Percentiles rank a stretch among this genome's conserved stretches.
Evolutionary conservation across 1,140 invertebrate genomes (phyloP).

Genomic region (Stegodyphus mimosarum): DNA sequence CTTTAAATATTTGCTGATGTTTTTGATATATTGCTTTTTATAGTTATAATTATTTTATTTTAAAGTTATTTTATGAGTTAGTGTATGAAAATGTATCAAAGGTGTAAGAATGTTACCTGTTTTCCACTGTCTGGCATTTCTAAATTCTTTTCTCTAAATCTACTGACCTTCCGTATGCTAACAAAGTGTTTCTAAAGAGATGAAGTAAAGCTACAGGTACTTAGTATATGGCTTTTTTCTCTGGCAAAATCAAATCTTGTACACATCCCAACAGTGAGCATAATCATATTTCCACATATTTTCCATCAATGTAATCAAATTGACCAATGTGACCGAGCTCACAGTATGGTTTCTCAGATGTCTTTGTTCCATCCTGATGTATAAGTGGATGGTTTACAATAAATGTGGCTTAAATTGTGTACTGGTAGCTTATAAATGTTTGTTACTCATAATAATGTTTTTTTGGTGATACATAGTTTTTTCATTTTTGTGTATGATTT

Average conservation of each 20-base stretch:
- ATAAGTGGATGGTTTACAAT: no score
- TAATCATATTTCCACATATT: not conserved
- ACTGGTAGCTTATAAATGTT: no score
- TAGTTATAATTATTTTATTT: no score
- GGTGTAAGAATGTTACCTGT: slow-evolving; percentile 16
- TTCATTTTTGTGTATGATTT: no score
- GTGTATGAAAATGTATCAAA: not conserved
- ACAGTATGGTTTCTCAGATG: not conserved
- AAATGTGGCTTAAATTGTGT: no score
- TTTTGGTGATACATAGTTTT: no score
- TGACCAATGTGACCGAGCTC: not conserved
- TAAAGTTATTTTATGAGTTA: not conserved
- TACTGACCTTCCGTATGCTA: not conserved
- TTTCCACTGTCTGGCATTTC: slow-evolving; percentile 11
- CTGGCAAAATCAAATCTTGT: not conserved
- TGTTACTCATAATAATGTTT: no score
- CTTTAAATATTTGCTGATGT: not conserved
- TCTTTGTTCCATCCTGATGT: no score
- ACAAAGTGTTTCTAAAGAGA: not conserved
- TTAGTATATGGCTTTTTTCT: slow-evolving; percentile 13
- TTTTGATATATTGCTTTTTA: no score
- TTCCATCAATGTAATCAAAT: not conserved
- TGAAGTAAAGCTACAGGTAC: slow-evolving; percentile 1
- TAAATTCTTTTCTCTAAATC: not conserved
- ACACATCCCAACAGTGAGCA: not conserved